These are phyloP conservation scores for Cotesia chilonis DNA, from an alignment of 1,140 invertebrate genomes.

Conservation along the genomic window DNA sequence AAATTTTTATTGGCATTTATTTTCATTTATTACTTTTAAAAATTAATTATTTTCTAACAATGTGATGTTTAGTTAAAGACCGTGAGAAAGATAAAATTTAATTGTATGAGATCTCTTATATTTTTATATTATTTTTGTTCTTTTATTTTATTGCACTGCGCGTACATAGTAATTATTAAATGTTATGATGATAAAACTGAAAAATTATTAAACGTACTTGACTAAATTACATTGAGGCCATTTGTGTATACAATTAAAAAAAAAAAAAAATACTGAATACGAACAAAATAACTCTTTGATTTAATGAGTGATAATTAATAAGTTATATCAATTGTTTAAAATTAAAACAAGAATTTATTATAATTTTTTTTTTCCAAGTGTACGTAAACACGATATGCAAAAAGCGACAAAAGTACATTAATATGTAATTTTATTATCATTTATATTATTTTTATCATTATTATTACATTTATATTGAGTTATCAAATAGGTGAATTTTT, in stretches of 20 bases:
- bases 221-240: slow-evolving; percentile 10
- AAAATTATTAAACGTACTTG: neutral
- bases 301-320: neutral
- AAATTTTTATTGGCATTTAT: slow-evolving; percentile 17
- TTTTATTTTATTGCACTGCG: slow-evolving; percentile 23
- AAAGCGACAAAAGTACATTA: slow-evolving; percentile 15
- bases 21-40: neutral
- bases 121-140: too few relatives aligned
- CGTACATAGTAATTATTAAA: slow-evolving; percentile 16
- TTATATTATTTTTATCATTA: neutral
- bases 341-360: neutral
- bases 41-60: neutral
- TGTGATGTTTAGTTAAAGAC: neutral
- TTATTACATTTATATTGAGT: neutral
- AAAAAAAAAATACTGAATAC: neutral
- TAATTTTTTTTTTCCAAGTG: neutral
- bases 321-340: neutral
- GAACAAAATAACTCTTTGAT: too few relatives aligned
- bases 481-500: slow-evolving; percentile 33
- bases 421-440: neutral
- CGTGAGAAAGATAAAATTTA: slow-evolving; percentile 9
- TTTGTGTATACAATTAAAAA: neutral
- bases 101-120: slow-evolving; percentile 13
- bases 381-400: neutral
- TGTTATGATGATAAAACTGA: slow-evolving; percentile 2